Conservation (phyloP, 2,888 invertebrate species). For the Bombylius discolor region DNA sequence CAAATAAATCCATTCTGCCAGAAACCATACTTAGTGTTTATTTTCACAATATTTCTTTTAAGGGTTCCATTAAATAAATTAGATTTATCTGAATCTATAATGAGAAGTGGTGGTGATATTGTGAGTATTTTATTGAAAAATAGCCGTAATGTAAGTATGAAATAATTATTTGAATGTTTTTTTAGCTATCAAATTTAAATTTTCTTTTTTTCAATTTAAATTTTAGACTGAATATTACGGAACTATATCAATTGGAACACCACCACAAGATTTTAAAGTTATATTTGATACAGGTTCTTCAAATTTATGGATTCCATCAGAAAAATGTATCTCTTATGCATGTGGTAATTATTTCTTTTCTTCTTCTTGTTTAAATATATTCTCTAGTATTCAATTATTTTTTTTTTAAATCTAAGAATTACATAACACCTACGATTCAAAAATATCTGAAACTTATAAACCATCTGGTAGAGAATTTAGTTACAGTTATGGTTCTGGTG, state of each 20-base stretch:
- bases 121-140: too few relatives aligned
- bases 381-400: neutral
- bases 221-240: slow-evolving; percentile 90
- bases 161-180: too few relatives aligned
- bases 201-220: too few relatives aligned
- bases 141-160: too few relatives aligned
- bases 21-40: too few relatives aligned
- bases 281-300: slow-evolving; percentile 99
- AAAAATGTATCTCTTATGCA: slow-evolving; percentile 76
- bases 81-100: too few relatives aligned
- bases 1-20: too few relatives aligned
- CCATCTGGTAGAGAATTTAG: slow-evolving; percentile 83
- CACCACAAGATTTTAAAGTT: slow-evolving; percentile 85
- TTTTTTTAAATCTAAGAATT: slow-evolving; percentile 47
- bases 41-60: too few relatives aligned
- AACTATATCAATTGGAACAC: slow-evolving; percentile 77
- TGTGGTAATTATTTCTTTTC: slow-evolving; percentile 51
- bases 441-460: slow-evolving; percentile 65
- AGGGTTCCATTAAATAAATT: too few relatives aligned
- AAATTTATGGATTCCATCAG: slow-evolving; percentile 97
- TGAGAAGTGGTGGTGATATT: too few relatives aligned
- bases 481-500: slow-evolving; percentile 93
- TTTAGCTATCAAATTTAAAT: too few relatives aligned
- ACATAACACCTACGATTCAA: slow-evolving; percentile 91
- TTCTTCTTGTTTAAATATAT: neutral